A percentile compares a stretch with the other conserved stretches of the same genome.
phyloP scores from a whole-genome alignment of 2,113 vertebrate species.

The Varanus komodoensis region DNA sequence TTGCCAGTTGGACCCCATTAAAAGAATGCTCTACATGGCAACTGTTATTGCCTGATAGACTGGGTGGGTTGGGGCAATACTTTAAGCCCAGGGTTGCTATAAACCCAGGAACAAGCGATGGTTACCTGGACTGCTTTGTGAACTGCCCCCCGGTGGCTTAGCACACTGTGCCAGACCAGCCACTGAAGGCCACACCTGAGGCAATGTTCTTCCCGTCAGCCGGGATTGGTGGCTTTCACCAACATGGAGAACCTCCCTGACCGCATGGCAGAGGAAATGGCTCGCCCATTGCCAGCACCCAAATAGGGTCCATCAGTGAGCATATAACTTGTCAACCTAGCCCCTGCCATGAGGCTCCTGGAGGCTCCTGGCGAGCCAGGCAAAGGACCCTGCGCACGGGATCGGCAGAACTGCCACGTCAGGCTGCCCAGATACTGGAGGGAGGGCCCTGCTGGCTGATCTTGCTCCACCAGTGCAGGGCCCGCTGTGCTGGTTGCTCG shows the following conservation, averaged over 20 bases:
- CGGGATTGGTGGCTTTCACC: neutral
- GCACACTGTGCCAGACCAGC: too few species aligned
- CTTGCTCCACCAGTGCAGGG: too few species aligned
- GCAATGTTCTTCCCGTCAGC: neutral
- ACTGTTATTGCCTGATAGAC: neutral
- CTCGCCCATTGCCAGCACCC: neutral
- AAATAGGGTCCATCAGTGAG: neutral
- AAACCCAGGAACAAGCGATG: too few species aligned
- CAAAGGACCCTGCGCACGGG: rapidly evolving
- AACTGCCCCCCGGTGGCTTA: too few species aligned
- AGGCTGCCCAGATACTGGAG: neutral
- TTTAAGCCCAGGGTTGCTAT: too few species aligned
- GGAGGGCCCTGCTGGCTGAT: too few species aligned
- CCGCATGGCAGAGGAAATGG: neutral
- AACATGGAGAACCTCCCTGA: neutral
- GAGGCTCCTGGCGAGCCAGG: neutral
- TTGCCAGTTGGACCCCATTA: too few species aligned
- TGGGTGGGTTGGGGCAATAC: too few species aligned
- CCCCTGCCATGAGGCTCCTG: too few species aligned
- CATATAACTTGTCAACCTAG: neutral
- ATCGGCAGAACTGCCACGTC: neutral
- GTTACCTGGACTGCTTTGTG: too few species aligned
- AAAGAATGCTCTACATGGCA: neutral
- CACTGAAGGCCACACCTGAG: too few species aligned
- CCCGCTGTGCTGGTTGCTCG: too few species aligned